Conservation (phyloP, 2,888 invertebrate genomes). For the Nycteola revayana region DNA sequence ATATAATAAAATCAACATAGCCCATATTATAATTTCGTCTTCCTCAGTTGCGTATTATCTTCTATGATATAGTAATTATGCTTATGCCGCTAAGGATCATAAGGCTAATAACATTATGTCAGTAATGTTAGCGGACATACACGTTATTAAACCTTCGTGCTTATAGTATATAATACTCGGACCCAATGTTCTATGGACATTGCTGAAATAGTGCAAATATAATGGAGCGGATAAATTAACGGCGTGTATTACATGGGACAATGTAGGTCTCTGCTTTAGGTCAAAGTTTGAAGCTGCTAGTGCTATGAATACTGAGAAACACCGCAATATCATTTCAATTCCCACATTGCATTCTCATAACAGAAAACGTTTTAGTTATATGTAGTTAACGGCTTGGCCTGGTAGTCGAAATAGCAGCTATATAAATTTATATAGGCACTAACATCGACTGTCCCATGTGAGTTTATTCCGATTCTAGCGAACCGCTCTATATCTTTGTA, state of each 20-base stretch:
- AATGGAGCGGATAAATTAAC: constrained; percentile 39
- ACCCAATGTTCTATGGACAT: constrained; percentile 17
- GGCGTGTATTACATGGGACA: constrained; percentile 31
- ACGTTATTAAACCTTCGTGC: neutral
- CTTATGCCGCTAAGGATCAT: neutral
- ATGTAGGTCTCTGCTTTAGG: constrained; percentile 17
- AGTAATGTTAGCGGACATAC: neutral
- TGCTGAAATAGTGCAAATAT: constrained; percentile 33
- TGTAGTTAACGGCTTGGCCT: constrained; percentile 30
- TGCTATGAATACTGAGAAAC: too few relatives aligned
- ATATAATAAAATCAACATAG: too few relatives aligned
- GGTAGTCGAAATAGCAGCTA: constrained; percentile 20
- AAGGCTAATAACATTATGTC: neutral
- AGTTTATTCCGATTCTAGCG: constrained; percentile 21
- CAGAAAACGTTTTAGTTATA: too few relatives aligned
- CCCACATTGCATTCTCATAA: constrained; percentile 17
- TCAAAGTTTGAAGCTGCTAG: constrained; percentile 1
- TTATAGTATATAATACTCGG: constrained; percentile 2
- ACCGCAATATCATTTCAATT: constrained; percentile 29
- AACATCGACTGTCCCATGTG: constrained; percentile 17
- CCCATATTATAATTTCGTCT: too few relatives aligned
- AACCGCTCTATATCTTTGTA: constrained; percentile 21
- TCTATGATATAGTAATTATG: neutral
- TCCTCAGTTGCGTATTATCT: too few relatives aligned
- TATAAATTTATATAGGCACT: constrained; percentile 32